Base-by-base conservation (phyloP, 2,888 invertebrate species). In the Hofmannophila pseudospretella region DNA sequence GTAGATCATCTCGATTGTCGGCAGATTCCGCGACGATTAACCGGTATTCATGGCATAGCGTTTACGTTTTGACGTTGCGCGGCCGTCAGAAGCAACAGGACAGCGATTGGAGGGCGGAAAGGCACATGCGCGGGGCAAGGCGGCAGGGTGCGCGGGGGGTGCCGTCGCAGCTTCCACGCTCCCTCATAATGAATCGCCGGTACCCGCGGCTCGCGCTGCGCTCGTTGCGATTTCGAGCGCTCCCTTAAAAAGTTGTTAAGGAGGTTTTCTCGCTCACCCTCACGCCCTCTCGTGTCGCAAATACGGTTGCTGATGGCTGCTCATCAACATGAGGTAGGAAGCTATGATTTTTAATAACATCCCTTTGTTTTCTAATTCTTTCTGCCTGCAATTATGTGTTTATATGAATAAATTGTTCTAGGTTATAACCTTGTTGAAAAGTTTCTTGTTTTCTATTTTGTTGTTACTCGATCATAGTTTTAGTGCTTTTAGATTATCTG, bases 41-140 rank as follows among this genome's bases (percentile, higher is more conserved):
- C 62, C 75, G n/a, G 78, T 81, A 81, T 82, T 84, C 82, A 80
- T 80, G 5, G 16, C 16, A 5, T 16, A 66, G 72, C 77, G 72
- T 76, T 79, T 72, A 71, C 70, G 73, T 75, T 78, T 73, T 75
- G 80, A 77, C 73, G 66, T 79, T 62, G 61, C 59, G 66, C 65
- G 62, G 67, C 65, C 70, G 79, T 78, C 76, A 77, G 81, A 85
- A 80, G 84, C 85, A 86, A 86, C 85, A 85, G 84, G 85, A 74
- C 78, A 61, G 67, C 69, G 64, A 77, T 74, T 77, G 76, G 75
- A 63, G 71, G 68, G 67, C 53, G 49, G 55, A 47, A 34, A 45
- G 49, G 67, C 70, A 66, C 80, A 70, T 72, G 81, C 81, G 81
- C 64, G 49, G 42, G 40, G 50, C 36, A 23, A 29, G 34, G 34